Conservation (phyloP, 2,888 invertebrate genomes). For the Malthinus seriepunctatus region DNA sequence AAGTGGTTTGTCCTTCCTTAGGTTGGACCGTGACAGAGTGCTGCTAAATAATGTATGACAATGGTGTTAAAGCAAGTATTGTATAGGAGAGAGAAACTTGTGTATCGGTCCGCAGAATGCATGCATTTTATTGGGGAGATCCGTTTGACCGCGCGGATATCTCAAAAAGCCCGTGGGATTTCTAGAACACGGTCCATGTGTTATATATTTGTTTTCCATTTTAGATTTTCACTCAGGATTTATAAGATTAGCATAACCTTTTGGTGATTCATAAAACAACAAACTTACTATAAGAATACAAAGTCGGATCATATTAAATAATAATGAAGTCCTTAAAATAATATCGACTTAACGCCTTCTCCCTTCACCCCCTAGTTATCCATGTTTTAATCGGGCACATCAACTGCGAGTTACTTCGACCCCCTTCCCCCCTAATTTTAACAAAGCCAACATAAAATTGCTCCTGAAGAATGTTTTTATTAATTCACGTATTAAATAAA, state of each 20-base stretch:
- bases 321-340: constrained; percentile 2
- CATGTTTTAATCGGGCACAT: no score
- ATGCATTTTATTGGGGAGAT: constrained; percentile 34
- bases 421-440: no score
- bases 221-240: constrained; percentile 34
- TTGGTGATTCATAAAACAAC: constrained; percentile 28
- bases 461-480: no score
- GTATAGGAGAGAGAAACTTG: constrained; percentile 23
- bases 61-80: constrained; percentile 34
- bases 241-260: constrained; percentile 30
- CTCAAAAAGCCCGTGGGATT: constrained; percentile 37
- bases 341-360: background rate
- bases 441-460: no score
- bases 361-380: no score
- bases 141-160: constrained; percentile 35
- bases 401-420: no score
- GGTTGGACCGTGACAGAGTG: constrained; percentile 42
- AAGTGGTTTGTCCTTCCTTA: constrained; percentile 39
- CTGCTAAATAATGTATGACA: constrained; percentile 42
- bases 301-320: constrained; percentile 2
- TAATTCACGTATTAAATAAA: background rate
- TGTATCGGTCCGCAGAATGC: constrained; percentile 32
- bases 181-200: constrained; percentile 34
- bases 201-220: constrained; percentile 33
- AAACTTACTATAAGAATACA: constrained; percentile 1